Evolutionary conservation across 2,888 invertebrate species (phyloP), one percentile per base, ranked within the genome.

Genomic region (Euproctis similis): DNA sequence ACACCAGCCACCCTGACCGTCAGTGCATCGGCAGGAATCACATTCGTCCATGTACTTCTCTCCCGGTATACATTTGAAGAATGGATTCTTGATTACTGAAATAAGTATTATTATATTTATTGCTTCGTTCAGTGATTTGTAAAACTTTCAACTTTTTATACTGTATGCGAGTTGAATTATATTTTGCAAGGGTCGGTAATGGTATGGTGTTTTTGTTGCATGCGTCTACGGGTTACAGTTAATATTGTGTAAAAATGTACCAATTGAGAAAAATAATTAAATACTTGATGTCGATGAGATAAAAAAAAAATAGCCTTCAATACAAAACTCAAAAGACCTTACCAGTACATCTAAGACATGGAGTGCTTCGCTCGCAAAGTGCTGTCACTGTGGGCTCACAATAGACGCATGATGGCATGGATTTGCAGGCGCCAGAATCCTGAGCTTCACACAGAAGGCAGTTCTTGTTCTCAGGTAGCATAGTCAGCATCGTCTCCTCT

Each of bases 31-130:
- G 56, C 82, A 84, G 1, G 80, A 78, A 59, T 80, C 81, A 28
- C 84, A 84, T 48, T 84, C 84, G 39, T 82, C 82, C 84, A 84
- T 84, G 54, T 84, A 84, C 60, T 81, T 81, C 69, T 84, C 84
- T 0, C 84, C 82, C 0, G 82, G 82, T 26, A 64, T 64, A 62
- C 84, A 84, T 37, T 76, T 77, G 75, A 84, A 84, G 76, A 84
- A 82, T 2, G 84, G 82, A 43, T 84, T 84, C 64, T 82, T 81
- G 38, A 84, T 81, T 39, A 84, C 82, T 78, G 19, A 8, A 30
- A 27, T 2, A 8, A 9, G 12, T 8, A 11, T 3, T 12, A 18
- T 12, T 12, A 1, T 1, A 5, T 12, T 0, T 13, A 11, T 1
- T 18, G 2, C 1, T 14, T 21, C 6, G 9, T 8, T 11, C 8